phyloP scores from a whole-genome alignment of 2,888 invertebrate genomes.

The Acleris emargana region DNA sequence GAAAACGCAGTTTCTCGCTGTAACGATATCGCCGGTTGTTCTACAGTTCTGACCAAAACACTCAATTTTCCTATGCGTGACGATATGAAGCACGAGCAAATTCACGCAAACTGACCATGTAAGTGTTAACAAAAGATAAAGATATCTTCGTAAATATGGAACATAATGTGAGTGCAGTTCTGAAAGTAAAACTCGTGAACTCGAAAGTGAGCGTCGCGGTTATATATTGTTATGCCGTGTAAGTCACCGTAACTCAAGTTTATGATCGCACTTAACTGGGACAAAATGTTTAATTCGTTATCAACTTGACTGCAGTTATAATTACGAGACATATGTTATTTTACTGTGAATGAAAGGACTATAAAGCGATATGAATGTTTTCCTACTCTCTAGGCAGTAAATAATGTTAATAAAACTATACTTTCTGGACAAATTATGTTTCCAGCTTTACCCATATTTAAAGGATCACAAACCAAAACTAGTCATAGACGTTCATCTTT shows the following conservation, averaged over 20 bases:
- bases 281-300: not conserved
- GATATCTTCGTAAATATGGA: constrained; percentile 32
- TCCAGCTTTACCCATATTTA: no score
- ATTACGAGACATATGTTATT: no score
- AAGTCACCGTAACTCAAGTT: constrained; percentile 42
- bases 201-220: constrained; percentile 68
- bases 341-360: not conserved
- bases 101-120: constrained; percentile 31
- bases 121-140: constrained; percentile 36
- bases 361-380: not conserved
- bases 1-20: not conserved
- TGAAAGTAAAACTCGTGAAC: constrained; percentile 75
- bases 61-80: constrained; percentile 4
- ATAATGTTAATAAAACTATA: no score
- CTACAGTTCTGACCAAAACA: constrained; percentile 8
- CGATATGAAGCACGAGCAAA: constrained; percentile 25
- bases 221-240: constrained; percentile 41
- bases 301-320: no score
- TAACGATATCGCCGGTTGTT: not conserved
- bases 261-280: constrained; percentile 14
- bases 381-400: no score
- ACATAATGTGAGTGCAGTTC: constrained; percentile 54
- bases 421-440: no score
- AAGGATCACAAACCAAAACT: no score
- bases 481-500: no score